Conservation (phyloP, 2,797 vertebrate genomes). For the Syncerus caffer region DNA sequence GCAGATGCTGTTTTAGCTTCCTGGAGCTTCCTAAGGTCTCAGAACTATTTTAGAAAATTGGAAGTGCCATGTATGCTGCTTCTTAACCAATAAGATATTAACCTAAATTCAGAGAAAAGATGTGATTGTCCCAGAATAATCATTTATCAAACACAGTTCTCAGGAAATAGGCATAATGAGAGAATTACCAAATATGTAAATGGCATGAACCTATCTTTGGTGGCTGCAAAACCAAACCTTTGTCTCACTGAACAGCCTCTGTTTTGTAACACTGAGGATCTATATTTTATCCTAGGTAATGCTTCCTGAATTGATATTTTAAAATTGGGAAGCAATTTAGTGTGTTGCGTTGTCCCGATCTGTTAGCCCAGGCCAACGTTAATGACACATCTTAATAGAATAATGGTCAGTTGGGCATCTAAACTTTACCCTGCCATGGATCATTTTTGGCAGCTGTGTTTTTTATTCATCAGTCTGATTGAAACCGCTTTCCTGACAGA, state of each 20-base stretch:
- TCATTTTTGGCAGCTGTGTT: slow-evolving; percentile 75
- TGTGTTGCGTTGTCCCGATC: slow-evolving; percentile 14
- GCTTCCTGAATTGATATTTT: slow-evolving; percentile 33
- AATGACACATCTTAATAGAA: slow-evolving; percentile 77
- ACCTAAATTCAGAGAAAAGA: slow-evolving; percentile 19
- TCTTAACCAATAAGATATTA: slow-evolving; percentile 17
- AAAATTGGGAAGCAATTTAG: slow-evolving; percentile 39
- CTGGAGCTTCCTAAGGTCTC: not conserved
- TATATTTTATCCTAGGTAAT: slow-evolving; percentile 45
- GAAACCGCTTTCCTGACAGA: slow-evolving; percentile 73
- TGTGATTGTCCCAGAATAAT: not conserved
- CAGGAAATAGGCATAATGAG: not conserved
- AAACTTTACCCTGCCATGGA: slow-evolving; percentile 56
- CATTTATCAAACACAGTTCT: not conserved
- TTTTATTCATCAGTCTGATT: slow-evolving; percentile 75
- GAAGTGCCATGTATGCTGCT: not conserved
- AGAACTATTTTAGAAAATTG: slow-evolving; percentile 4
- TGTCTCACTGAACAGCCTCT: slow-evolving; percentile 10
- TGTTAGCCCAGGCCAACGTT: slow-evolving; percentile 51
- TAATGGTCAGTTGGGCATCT: slow-evolving; percentile 76
- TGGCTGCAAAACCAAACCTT: not conserved
- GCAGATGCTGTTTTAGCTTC: not conserved
- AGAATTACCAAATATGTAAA: not conserved
- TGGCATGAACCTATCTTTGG: not conserved
- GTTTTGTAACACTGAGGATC: not conserved